phyloP scores from a whole-genome alignment of 92 coral and sea anemone species.

The Ricordea florida region DNA sequence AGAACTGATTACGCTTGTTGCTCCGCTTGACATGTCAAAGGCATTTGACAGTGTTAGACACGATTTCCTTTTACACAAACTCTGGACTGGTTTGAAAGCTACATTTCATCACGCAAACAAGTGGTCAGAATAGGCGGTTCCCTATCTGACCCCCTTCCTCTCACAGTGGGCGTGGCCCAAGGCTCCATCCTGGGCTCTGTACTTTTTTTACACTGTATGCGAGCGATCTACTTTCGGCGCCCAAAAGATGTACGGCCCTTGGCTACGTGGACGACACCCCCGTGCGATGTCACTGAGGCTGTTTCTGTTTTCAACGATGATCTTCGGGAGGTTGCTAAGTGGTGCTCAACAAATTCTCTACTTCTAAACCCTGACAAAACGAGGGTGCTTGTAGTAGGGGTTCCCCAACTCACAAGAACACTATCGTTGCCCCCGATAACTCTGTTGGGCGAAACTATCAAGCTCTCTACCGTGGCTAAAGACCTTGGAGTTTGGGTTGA shows the following conservation, averaged over 20 bases:
- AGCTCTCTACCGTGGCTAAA: background rate
- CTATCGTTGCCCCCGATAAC: background rate
- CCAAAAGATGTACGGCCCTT: background rate
- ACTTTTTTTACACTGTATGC: constrained; percentile 2
- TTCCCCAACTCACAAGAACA: background rate
- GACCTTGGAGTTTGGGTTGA: constrained; percentile 6
- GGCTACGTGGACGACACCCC: constrained; percentile 16
- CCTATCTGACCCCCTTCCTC: background rate
- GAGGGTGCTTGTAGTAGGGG: background rate
- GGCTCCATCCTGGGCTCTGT: constrained; percentile 23
- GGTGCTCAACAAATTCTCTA: too few relatives aligned
- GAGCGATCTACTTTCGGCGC: background rate
- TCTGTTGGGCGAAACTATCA: constrained; percentile 3
- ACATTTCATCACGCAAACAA: background rate
- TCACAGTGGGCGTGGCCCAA: constrained; percentile 25
- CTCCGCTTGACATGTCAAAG: constrained; percentile 7
- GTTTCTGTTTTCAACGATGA: too few relatives aligned
- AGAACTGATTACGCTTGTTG: background rate
- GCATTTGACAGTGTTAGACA: constrained; percentile 29
- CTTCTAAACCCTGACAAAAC: background rate
- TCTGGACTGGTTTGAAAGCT: constrained; percentile 18
- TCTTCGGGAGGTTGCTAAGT: too few relatives aligned
- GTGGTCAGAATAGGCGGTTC: background rate
- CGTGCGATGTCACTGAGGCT: too few relatives aligned
- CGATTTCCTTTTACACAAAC: background rate